Base-by-base conservation (phyloP, 2,797 vertebrate genomes). In the Nothura maculosa region DNA sequence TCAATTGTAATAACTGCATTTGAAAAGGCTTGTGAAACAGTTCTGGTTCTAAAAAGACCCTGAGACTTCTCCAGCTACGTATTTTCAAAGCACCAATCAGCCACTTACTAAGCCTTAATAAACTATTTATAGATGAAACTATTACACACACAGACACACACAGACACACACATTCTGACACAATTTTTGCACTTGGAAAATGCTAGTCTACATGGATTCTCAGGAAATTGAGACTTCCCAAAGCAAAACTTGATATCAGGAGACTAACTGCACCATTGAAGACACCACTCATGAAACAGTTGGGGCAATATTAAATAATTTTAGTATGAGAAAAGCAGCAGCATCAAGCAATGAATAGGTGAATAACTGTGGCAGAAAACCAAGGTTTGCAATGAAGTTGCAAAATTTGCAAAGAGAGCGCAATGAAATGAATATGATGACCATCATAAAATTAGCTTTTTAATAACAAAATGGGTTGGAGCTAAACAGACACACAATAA, bases 281-380 rank as follows among this genome's bases (percentile, higher is more conserved):
- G 85, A 93, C 80, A 88, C 67, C 64, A 94, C 52, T 86, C 64
- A 91, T 28, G 88, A 62, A 86, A 91, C 77, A 89, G 30, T 22
- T 61, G 43, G 20, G 66, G 18, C 57, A 89, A 1, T 0, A 61
- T 40, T 34, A 80, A 81, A 57, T 68, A 52, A 67, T 79, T 95
- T 93, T 86, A 96, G 88, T 88, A 76, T 52, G 4, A 89, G 57
- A 91, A 76, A 81, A 84, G 73, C 58, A 94, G 75, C 61, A 69
- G 52, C 77, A 82, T 32, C 85, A 94, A 87, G 80, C 87, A 93
- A 87, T 32, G 63, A 55, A 79, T 10, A 80, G 4, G 45, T 36
- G 62, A 94, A 30, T 25, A 67, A 85, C 40, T 70, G 47, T 18
- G 74, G 93, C 87, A 81, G 81, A 47, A 30, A 76, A 70, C 32